Conservation (phyloP, 2,113 vertebrate genomes). For the Alligator mississippiensis region DNA sequence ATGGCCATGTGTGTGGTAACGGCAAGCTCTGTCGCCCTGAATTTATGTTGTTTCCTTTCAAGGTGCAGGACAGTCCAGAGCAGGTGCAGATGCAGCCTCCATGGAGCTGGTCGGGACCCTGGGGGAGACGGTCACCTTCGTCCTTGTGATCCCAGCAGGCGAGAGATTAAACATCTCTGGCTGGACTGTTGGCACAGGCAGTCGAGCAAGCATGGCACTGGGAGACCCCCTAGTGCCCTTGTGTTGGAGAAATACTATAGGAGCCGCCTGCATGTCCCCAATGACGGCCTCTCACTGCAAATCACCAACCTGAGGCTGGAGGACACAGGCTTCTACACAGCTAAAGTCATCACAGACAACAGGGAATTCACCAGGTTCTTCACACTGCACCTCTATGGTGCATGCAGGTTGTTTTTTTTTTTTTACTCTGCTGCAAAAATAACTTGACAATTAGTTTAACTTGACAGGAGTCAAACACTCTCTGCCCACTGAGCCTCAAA, state of each 20-base stretch:
- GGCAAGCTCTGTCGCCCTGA: not conserved
- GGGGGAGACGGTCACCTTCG: not conserved
- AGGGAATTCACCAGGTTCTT: rapidly evolving
- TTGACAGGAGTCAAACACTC: rapidly evolving
- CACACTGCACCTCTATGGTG: not conserved
- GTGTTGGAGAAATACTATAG: rapidly evolving
- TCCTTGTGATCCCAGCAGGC: rapidly evolving
- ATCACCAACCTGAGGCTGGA: not conserved
- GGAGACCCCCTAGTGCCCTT: rapidly evolving
- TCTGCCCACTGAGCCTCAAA: too few species aligned
- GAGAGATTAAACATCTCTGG: rapidly evolving
- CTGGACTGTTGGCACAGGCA: rapidly evolving
- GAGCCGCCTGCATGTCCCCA: rapidly evolving
- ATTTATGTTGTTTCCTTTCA: not conserved
- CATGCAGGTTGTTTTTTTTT: not conserved
- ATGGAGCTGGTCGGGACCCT: rapidly evolving
- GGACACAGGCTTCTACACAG: rapidly evolving
- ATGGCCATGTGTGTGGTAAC: too few species aligned
- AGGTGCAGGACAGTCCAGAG: not conserved
- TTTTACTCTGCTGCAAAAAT: not conserved
- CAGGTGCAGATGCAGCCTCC: rapidly evolving
- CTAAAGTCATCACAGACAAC: rapidly evolving
- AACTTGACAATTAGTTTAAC: not conserved
- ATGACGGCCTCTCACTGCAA: rapidly evolving
- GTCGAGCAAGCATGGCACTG: rapidly evolving